Evolutionary conservation across 2,888 invertebrate genomes (phyloP), one percentile per base, ranked within the genome.

Genomic region (Galerucella pusilla): DNA sequence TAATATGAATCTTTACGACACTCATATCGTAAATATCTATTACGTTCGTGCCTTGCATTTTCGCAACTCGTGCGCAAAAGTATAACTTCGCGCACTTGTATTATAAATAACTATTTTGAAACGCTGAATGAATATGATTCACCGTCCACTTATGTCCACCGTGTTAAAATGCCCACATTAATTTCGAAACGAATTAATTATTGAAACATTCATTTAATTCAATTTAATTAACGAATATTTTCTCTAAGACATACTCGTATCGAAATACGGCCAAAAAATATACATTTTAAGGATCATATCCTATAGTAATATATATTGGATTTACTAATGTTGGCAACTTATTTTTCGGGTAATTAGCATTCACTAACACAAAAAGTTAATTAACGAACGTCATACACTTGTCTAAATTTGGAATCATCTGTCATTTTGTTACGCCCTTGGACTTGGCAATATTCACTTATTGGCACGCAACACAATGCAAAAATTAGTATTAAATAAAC

Each of bases 371-470:
- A 4, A 14, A 25, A 61, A 28, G 35, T 20, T 67, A n/a, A 46
- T 67, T 35, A 64, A 45, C 75, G 52, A 49, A 70, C 67, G 71
- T 73, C 46, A 20, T 35, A 35, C 45, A 68, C 45, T 49, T 68
- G 52, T 74, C 61, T 76, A 76, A 72, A 72, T 70, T 72, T 72
- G 73, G 72, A 71, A 25, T 52, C 61, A 66, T 68, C 73, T 71
- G 68, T 75, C 68, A 71, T 54, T 52, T 63, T 64, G 52, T 12
- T 16, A 42, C 69, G 75, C 73, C 76, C 75, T 76, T 78, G 76
- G 71, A 76, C 74, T 76, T 78, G 78, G 76, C 78, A 78, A 67
- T 71, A 76, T 75, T 78, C 75, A 71, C 65, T 73, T 66, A 69
- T 76, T 75, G 73, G 73, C 76, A 70, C 68, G 4, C 12, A 12